Conservation (phyloP, 2,797 vertebrate species). For the Platyrinchus mystaceus region DNA sequence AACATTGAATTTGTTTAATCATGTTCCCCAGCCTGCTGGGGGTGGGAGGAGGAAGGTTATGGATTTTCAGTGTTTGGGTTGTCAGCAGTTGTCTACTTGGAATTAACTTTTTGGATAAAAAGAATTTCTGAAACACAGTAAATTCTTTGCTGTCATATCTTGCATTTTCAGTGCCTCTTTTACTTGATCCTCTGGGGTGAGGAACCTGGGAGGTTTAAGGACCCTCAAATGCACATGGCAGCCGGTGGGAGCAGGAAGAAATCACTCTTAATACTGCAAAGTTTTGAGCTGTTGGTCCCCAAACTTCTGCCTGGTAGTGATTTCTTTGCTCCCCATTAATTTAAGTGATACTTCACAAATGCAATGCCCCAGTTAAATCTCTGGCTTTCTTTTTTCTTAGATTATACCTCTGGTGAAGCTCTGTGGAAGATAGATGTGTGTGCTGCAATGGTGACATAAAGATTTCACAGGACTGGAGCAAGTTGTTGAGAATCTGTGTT, state of each 20-base stretch:
- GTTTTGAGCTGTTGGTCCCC: not conserved
- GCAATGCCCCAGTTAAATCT: not conserved
- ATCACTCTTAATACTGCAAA: not conserved
- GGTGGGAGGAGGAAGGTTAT: not conserved
- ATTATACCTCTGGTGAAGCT: constrained; percentile 49
- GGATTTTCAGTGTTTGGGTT: not conserved
- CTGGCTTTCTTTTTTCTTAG: constrained; percentile 70
- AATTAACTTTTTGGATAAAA: not conserved
- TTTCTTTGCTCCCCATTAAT: not conserved
- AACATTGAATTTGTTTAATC: not conserved
- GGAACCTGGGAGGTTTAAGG: not conserved
- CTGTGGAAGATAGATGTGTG: constrained; percentile 60
- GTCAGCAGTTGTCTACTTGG: not conserved
- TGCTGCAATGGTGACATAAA: constrained; percentile 98
- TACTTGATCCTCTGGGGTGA: not conserved
- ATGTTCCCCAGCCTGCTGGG: not conserved
- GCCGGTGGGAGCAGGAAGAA: not conserved
- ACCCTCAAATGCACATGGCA: not conserved
- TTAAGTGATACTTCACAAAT: not conserved
- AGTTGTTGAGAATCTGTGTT: constrained; percentile 46
- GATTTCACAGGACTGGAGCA: constrained; percentile 69
- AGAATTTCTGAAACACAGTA: not conserved
- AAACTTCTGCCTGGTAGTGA: not conserved
- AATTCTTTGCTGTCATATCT: not conserved
- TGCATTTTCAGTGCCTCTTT: not conserved